Conservation (phyloP, 2,888 invertebrate species). For the Lymantria monacha region DNA sequence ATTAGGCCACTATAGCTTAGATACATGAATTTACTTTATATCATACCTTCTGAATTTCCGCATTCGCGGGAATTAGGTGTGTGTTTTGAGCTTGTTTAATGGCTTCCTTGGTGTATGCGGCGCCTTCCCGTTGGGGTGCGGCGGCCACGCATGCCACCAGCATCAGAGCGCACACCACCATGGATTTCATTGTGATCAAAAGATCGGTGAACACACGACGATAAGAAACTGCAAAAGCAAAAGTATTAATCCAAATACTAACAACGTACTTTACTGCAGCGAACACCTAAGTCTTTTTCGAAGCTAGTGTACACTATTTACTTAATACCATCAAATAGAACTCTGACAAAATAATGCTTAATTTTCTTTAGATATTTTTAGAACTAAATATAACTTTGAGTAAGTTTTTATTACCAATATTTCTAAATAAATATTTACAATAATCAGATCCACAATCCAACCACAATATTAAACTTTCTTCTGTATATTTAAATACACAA, state of each 20-base stretch:
- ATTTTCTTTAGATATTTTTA: too few relatives aligned
- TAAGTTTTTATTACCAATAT: too few relatives aligned
- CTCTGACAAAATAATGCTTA: too few relatives aligned
- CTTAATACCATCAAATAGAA: too few relatives aligned
- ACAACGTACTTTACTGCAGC: too few relatives aligned
- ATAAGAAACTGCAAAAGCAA: slow-evolving; percentile 13
- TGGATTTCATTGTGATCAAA: slow-evolving; percentile 54
- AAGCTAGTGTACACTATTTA: too few relatives aligned
- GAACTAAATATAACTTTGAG: too few relatives aligned
- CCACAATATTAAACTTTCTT: too few relatives aligned
- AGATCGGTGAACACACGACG: slow-evolving; percentile 25
- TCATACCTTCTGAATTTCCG: slow-evolving; percentile 90
- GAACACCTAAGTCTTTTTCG: too few relatives aligned
- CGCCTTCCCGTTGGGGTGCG: slow-evolving; percentile 89
- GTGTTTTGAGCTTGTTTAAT: slow-evolving; percentile 94
- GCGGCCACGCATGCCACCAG: slow-evolving; percentile 77
- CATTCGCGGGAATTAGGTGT: slow-evolving; percentile 91
- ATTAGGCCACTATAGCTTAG: not conserved
- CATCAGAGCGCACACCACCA: slow-evolving; percentile 66
- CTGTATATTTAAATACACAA: not conserved
- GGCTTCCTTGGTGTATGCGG: slow-evolving; percentile 92
- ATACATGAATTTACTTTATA: not conserved
- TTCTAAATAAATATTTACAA: too few relatives aligned
- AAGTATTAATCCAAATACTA: not conserved
- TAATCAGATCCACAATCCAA: too few relatives aligned